A percentile compares a stretch with the other conserved stretches of the same genome.
phyloP scores from a whole-genome alignment of 2,113 vertebrate species.

The Dasypus novemcinctus region DNA sequence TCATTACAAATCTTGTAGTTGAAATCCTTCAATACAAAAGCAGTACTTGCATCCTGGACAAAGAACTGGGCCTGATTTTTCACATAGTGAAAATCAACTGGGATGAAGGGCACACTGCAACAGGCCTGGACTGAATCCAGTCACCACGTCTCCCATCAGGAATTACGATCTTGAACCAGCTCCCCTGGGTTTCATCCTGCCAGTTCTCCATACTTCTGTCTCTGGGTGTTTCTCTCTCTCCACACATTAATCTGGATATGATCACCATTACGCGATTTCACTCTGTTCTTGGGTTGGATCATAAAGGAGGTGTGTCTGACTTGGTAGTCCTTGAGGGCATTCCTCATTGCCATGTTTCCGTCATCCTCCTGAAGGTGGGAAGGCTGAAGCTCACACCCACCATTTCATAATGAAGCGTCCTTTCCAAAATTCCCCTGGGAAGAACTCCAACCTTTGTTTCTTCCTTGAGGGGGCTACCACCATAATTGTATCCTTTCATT shows the following conservation, averaged over 20 bases:
- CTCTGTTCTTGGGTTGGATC: slow-evolving; percentile 46
- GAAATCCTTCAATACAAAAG: slow-evolving; percentile 84
- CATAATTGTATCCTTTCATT: slow-evolving; percentile 74
- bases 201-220: neutral
- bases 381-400: slow-evolving; percentile 45
- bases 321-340: slow-evolving; percentile 75
- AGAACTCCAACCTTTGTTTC: slow-evolving; percentile 74
- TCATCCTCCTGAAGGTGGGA: slow-evolving; percentile 75
- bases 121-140: slow-evolving; percentile 84
- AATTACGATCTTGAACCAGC: slow-evolving; percentile 90
- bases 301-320: slow-evolving; percentile 82
- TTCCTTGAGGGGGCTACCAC: slow-evolving; percentile 74
- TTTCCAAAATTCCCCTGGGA: slow-evolving; percentile 76
- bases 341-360: slow-evolving; percentile 81
- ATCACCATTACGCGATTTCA: slow-evolving; percentile 71
- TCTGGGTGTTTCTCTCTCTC: neutral
- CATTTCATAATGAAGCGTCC: slow-evolving; percentile 53
- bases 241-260: neutral
- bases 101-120: slow-evolving; percentile 82
- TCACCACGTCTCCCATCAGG: slow-evolving; percentile 88
- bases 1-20: slow-evolving; percentile 85
- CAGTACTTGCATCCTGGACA: slow-evolving; percentile 81
- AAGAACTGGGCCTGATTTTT: slow-evolving; percentile 86
- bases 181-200: neutral
- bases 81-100: slow-evolving; percentile 85